Evolutionary conservation across 2,797 vertebrate species (phyloP), one percentile per base, ranked within the genome.

Genomic region (Acanthornis magna): DNA sequence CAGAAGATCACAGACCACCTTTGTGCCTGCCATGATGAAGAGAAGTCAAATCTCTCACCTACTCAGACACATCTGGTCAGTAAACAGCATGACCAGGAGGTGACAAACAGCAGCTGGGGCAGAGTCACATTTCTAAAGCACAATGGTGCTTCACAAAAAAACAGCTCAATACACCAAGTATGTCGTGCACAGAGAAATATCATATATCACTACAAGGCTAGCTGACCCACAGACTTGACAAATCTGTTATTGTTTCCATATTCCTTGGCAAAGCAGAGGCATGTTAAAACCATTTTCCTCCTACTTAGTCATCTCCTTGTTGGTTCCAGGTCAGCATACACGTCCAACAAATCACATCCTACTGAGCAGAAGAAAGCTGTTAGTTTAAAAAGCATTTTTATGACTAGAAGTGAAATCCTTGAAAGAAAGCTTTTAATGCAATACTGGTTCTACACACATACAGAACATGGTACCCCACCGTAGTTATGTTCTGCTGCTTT

Each of bases 171-270:
- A 47, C 40, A 92, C 40, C 55, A 76, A 95, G 71, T 66, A 78
- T 74, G 71, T 45, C 1, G 0, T 43, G 67, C 93, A 82, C 4
- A 86, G n/a, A 88, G 74, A 88, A 96, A 86, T 84, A 95, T 50
- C 73, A 86, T 81, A 42, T 79, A 90, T 94, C 95, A 88, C 88
- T 89, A 87, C 83, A 81, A 91, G 60, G 60, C 80, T 85, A 27
- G 91, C 74, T 94, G 88, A 95, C 63, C 94, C 83, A 95, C 55
- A 63, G 85, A 67, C 85, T 89, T 82, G 74, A 95, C 91, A 91
- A 91, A 95, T 96, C 90, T 89, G 74, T 94, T 94, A 94, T 91
- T 96, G 88, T 94, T 96, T 95, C 95, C 94, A 91, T 93, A 95
- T 57, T 90, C 83, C 74, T 85, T 96, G 88, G 93, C 94, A 96